Base-by-base conservation (phyloP, 2,113 vertebrate species). In the Heliornis fulica region DNA sequence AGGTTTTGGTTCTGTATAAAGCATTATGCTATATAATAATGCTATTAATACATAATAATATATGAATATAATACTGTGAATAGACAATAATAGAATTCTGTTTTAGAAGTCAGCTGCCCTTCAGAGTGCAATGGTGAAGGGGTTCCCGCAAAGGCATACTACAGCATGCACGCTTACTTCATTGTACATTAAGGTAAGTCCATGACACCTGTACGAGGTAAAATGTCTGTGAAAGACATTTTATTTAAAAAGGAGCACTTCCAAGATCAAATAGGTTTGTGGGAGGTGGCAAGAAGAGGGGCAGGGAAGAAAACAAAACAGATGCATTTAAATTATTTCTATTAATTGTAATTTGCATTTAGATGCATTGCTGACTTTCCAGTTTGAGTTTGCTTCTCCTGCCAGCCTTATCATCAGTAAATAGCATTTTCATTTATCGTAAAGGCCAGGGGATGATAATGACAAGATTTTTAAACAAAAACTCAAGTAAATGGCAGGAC, bases 401-500 rank as follows among this genome's bases (percentile, higher is more conserved):
- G 71, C 83, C 50, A 74, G 36, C 43, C 14, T 56, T 63, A 26
- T 69, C 69, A 78, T 65, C 60, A 72, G 34, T 79, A 89, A 91
- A 74, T 23, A 70, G 72, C 51, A 54, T 69, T 87, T 93, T 63
- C 40, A 69, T 81, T 48, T 76, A 40, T 4, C 72, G n/a, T 66
- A 66, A 79, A 65, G 28, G 46, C 38, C 29, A 19, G 31, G 28
- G 80, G 83, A 77, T 89, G 90, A 92, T 95, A 97, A 93, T 66
- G 77, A 96, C 25, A 72, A 86, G 87, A 97, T 96, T 94, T 81
- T 57, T 36, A 48, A 43, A 43, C 41, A 95, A 91, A 90, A 93
- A 69, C 63, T 65, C 79, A 63, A 90, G 74, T 88, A 96, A 93
- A 72, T 95, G 90, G 78, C 82, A 94, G 90, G 88, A 91, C 80